These are phyloP conservation scores for Acrobeloides nanus DNA, from an alignment of 2,888 invertebrate species.

Conservation along the genomic window DNA sequence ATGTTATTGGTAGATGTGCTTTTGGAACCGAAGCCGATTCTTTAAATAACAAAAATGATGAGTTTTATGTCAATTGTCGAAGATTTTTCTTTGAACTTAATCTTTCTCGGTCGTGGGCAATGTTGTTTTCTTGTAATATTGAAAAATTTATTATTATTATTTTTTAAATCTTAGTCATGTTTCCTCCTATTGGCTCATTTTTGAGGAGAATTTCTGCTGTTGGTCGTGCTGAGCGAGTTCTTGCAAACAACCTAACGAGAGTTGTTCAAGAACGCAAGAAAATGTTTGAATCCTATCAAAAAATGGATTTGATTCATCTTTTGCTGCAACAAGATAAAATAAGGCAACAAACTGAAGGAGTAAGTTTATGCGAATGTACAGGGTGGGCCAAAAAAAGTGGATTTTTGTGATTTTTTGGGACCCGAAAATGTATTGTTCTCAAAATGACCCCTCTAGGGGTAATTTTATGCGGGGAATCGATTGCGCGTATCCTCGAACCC, in stretches of 20 bases:
- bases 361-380: no score
- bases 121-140: slow-evolving; percentile 2
- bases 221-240: slow-evolving; percentile 5
- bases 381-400: no score
- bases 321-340: slow-evolving; percentile 19
- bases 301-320: slow-evolving; percentile 30
- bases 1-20: slow-evolving; percentile 38
- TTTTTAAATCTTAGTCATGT: no score
- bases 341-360: slow-evolving; percentile 15
- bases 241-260: slow-evolving; percentile 11
- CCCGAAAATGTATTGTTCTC: no score
- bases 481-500: no score
- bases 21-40: slow-evolving; percentile 34
- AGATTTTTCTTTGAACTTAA: slow-evolving; percentile 11
- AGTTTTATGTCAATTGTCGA: slow-evolving; percentile 20
- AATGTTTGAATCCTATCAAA: slow-evolving; percentile 16
- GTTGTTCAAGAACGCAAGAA: slow-evolving; percentile 13
- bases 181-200: neutral
- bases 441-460: no score
- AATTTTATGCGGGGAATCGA: no score
- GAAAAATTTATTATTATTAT: slow-evolving; percentile 1
- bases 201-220: no score
- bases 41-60: slow-evolving; percentile 28
- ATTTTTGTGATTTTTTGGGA: no score
- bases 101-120: neutral